Percentiles rank a stretch among this genome's conserved stretches.
Conservation (phyloP, 2,888 invertebrate species). For the Platycnemis pennipes region DNA sequence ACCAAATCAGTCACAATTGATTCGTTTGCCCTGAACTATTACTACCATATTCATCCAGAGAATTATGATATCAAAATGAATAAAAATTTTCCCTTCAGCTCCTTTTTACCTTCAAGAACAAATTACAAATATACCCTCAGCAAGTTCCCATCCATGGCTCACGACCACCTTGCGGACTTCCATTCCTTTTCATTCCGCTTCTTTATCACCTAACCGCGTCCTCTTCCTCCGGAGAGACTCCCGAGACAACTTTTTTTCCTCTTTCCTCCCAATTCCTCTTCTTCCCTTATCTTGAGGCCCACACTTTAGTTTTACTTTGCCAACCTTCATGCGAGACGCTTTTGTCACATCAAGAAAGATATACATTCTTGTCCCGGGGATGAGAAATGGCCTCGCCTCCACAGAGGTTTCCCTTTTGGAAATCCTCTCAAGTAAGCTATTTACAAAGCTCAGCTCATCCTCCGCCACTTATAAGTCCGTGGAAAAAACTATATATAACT, state of each 20-base stretch:
- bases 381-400: not conserved
- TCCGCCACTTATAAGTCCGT: not conserved
- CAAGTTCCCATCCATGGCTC: not conserved
- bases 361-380: not conserved
- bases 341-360: not conserved
- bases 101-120: too few species aligned
- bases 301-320: conserved; percentile 11
- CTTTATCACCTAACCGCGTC: not conserved
- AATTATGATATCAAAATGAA: too few species aligned
- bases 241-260: not conserved
- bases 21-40: too few species aligned
- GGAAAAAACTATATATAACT: too few species aligned
- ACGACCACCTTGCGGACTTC: not conserved
- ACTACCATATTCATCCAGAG: too few species aligned
- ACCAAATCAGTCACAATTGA: too few species aligned
- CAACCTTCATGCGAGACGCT: not conserved
- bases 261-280: not conserved
- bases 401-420: not conserved
- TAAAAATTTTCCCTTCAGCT: too few species aligned
- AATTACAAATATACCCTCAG: too few species aligned
- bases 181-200: not conserved
- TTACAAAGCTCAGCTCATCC: not conserved
- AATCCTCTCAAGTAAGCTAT: not conserved
- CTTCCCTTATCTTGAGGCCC: not conserved
- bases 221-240: not conserved